Evolutionary conservation across 2,888 invertebrate species (phyloP).

Genomic region (Cheilosia variabilis): DNA sequence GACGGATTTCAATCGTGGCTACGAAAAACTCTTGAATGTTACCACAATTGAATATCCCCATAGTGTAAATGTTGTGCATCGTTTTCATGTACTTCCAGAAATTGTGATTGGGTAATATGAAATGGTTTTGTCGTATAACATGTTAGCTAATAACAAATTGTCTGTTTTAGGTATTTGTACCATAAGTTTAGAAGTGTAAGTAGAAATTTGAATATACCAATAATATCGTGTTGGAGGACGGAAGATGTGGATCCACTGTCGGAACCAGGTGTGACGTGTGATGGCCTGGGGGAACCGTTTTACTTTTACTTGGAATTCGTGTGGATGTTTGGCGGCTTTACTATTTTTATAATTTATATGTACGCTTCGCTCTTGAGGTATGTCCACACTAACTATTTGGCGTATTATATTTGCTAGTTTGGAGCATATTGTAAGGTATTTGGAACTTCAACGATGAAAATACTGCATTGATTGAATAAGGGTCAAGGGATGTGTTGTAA

Average conservation of each 20-base stretch:
- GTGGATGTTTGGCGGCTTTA: slow-evolving; percentile 90
- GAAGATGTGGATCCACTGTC: slow-evolving; percentile 85
- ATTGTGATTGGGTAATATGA: slow-evolving; percentile 84
- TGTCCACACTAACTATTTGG: slow-evolving; percentile 2
- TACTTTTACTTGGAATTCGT: slow-evolving; percentile 92
- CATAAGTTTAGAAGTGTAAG: slow-evolving; percentile 77
- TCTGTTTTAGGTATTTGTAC: slow-evolving; percentile 79
- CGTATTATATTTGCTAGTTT: no score
- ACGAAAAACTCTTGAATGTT: slow-evolving; percentile 88
- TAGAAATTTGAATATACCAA: slow-evolving; percentile 68
- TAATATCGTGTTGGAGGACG: slow-evolving; percentile 83
- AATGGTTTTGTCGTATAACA: background rate
- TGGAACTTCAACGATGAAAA: no score
- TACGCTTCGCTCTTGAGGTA: slow-evolving; percentile 88
- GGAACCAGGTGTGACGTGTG: slow-evolving; percentile 87
- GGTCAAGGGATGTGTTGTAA: no score
- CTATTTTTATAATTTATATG: slow-evolving; percentile 88
- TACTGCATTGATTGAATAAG: no score
- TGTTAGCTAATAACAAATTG: background rate
- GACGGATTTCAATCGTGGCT: slow-evolving; percentile 86
- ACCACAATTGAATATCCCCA: slow-evolving; percentile 92
- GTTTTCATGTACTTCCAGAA: slow-evolving; percentile 94
- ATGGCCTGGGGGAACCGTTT: slow-evolving; percentile 91
- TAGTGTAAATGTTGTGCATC: slow-evolving; percentile 91
- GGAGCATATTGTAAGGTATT: no score